These are phyloP conservation scores for Papilio dardanus DNA, from an alignment of 1,140 invertebrate genomes.

Conservation along the genomic window DNA sequence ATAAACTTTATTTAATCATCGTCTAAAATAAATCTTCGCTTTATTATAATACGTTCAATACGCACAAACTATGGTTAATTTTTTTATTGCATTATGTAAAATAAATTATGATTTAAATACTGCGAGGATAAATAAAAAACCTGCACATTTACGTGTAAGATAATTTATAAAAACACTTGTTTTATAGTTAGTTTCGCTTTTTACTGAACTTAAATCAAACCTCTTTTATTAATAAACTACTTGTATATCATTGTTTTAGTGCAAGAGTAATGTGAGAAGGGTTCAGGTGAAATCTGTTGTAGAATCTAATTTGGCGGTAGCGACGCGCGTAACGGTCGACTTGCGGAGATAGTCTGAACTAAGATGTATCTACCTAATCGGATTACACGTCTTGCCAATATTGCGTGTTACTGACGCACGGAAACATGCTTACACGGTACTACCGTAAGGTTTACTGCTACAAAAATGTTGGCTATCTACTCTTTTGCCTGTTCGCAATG, in stretches of 20 bases:
- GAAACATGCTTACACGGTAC: constrained; percentile 63
- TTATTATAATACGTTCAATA: not conserved
- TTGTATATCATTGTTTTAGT: not conserved
- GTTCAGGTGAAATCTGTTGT: constrained; percentile 23
- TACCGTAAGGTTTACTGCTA: constrained; percentile 37
- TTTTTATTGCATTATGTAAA: no score
- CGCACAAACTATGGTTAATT: no score
- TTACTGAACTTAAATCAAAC: not conserved
- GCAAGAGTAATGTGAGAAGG: constrained; percentile 3
- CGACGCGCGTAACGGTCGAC: constrained; percentile 26
- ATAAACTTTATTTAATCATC: not conserved
- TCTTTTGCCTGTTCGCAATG: not conserved
- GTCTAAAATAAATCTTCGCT: not conserved
- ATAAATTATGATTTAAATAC: no score
- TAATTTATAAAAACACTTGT: no score
- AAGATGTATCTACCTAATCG: constrained; percentile 53
- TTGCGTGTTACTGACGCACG: constrained; percentile 54
- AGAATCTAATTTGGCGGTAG: constrained; percentile 43
- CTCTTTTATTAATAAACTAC: not conserved
- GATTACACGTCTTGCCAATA: constrained; percentile 61
- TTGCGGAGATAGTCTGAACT: constrained; percentile 24
- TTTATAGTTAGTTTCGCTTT: no score
- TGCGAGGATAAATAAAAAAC: no score
- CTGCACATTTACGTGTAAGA: no score
- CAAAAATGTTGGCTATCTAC: not conserved